Percentiles rank a stretch among this genome's conserved stretches.
Evolutionary conservation across 2,797 vertebrate species (phyloP).

Genomic region (Enteromius thamalakanensis): DNA sequence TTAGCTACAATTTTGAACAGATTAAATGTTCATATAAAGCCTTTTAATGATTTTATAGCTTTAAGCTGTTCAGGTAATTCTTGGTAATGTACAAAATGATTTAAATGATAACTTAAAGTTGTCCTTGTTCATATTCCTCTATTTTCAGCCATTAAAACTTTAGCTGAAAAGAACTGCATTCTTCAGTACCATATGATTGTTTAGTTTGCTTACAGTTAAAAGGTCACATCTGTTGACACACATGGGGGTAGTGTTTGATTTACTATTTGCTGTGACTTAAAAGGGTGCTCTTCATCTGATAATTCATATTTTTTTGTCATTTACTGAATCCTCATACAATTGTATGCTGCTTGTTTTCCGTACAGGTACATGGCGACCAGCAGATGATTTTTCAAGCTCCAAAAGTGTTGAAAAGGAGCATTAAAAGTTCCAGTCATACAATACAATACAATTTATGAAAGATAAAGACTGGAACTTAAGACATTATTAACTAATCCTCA

Average conservation of each 20-base stretch:
- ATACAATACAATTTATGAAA: neutral
- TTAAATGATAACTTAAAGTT: neutral
- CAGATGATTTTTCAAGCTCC: neutral
- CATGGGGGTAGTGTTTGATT: neutral
- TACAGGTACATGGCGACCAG: neutral
- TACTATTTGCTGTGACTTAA: neutral
- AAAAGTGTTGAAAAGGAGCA: neutral
- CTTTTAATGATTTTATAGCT: neutral
- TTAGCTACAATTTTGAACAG: neutral
- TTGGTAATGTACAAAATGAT: neutral
- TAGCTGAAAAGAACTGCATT: neutral
- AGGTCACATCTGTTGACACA: neutral
- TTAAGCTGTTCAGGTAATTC: neutral
- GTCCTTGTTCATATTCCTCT: neutral
- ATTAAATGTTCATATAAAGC: neutral
- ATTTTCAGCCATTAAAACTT: neutral
- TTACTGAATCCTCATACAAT: neutral
- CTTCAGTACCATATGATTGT: neutral
- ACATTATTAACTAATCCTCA: neutral
- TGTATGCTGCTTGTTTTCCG: neutral
- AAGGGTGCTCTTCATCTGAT: neutral
- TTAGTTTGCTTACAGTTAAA: slow-evolving; percentile 6
- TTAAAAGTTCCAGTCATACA: neutral
- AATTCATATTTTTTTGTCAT: neutral
- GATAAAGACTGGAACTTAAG: neutral